phyloP scores from a whole-genome alignment of 2,113 vertebrate species.

The Dromas ardeola region DNA sequence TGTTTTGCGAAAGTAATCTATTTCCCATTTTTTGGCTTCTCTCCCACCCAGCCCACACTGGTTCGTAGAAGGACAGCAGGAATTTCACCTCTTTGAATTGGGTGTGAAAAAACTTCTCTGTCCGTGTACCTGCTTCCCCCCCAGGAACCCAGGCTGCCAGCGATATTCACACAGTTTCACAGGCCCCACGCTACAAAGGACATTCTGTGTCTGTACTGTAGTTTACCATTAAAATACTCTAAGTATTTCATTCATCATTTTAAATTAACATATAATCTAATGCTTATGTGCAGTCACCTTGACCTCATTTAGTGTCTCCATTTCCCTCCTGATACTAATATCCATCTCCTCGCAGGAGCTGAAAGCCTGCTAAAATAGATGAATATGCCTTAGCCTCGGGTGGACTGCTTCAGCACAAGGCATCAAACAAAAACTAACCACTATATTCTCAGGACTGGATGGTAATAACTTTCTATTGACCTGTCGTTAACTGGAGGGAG shows the following conservation, averaged over 20 bases:
- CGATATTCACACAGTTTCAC: background rate
- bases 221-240: background rate
- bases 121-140: background rate
- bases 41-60: background rate
- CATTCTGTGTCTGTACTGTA: background rate
- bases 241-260: background rate
- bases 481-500: background rate
- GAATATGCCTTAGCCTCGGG: background rate
- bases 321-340: background rate
- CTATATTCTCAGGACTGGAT: background rate
- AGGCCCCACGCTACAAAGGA: accelerated
- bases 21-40: background rate
- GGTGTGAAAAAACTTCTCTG: background rate
- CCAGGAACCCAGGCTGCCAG: background rate
- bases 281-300: background rate
- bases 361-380: background rate
- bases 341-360: background rate
- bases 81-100: background rate
- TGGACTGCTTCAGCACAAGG: background rate
- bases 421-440: background rate
- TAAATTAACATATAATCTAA: background rate
- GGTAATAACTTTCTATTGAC: background rate
- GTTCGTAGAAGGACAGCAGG: background rate
- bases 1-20: background rate
- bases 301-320: background rate